Base-by-base conservation (phyloP, 2,888 invertebrate species). In the Oscheius sp. region DNA sequence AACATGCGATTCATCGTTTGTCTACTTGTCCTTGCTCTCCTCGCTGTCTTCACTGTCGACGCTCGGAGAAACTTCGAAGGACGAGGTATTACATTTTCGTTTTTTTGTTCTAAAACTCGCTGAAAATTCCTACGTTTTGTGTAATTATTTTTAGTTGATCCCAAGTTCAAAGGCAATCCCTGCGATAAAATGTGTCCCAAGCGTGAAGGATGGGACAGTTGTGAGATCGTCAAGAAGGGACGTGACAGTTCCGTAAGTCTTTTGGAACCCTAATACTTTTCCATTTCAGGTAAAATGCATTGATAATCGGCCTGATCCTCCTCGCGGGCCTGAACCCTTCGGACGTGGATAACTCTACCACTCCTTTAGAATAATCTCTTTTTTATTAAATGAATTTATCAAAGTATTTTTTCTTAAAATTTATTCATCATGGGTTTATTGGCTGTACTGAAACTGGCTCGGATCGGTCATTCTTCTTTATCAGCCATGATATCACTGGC, bases 151-250 rank as follows among this genome's bases (percentile, higher is more conserved):
- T 49, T 61, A 71, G 71, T 71, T 29, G 35, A 25, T 18, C 23
- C 21, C 41, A 43, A 29, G 27, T 63, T 61, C 63, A 46, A 61
- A 13, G 71, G 71, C 45, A 61, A 71, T 27, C 71, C 71, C 53
- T 71, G 71, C 35, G 71, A 46, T 43, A 59, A 61, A 41, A 59
- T 71, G 71, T 71, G 71, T 52, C 71, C 71, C 21, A 45, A 49
- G 16, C 53, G 71, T 21, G 71, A 71, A 25, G 71, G 71, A 43
- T 71, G 71, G 71, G 71, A 71, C 63, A 71, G 41, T 21, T 71
- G 71, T 41, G 71, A 71, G 29, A 61, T 71, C 16, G 52, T 71
- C 71, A 71, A 71, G 71, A 52, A 21, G 13, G 53, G 71, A 13
- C n/a, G 71, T 18, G 29, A 59, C 18, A 61, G 29, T 1, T 61